Evolutionary conservation across 2,888 invertebrate species (phyloP), one percentile per base, ranked within the genome.

Genomic region (Yponomeuta plumbellus): DNA sequence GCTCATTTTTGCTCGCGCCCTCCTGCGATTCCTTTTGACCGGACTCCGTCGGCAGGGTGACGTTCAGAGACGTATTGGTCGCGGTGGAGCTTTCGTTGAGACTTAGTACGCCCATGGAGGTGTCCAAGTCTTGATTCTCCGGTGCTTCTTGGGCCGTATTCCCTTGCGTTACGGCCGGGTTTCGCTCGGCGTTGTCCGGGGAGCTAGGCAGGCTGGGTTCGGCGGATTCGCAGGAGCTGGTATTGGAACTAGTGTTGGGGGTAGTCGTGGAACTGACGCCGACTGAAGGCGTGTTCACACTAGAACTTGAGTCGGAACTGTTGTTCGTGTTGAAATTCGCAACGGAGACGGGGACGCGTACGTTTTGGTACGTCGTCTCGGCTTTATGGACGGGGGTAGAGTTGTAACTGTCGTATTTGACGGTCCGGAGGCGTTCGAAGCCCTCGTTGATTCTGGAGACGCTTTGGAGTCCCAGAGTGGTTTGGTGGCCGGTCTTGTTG

Each of bases 161-260:
- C 0, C 70, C 66, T 0, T 72, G 71, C 11, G 73, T 68, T 39
- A 80, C 75, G 20, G 83, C 79, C 8, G 80, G 70, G 65, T 81
- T 84, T 70, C 80, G 72, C 3, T 84, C 82, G n/a, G 81, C 78
- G 39, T 83, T 84, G 21, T 90, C 93, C 0, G 94, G 94, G 0
- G 94, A 94, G 62, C 94, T 93, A 0, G 96, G 96, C 67, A 96
- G 93, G 70, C 95, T 95, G 0, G 96, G 95, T 40, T 95, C 94
- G 8, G 94, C 94, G 76, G 95, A 95, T 59, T 88, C 90, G 22
- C 95, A 95, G 26, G 94, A 94, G 74, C 94, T 95, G 0, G 94
- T 94, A 69, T 94, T 93, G 0, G 95, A 94, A 66, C 95, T 95
- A 0, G 94, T 94, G 22, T 95, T 94, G 0, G 95, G 94, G 0